Base-by-base conservation (phyloP, 2,113 vertebrate species). In the Cervus canadensis region DNA sequence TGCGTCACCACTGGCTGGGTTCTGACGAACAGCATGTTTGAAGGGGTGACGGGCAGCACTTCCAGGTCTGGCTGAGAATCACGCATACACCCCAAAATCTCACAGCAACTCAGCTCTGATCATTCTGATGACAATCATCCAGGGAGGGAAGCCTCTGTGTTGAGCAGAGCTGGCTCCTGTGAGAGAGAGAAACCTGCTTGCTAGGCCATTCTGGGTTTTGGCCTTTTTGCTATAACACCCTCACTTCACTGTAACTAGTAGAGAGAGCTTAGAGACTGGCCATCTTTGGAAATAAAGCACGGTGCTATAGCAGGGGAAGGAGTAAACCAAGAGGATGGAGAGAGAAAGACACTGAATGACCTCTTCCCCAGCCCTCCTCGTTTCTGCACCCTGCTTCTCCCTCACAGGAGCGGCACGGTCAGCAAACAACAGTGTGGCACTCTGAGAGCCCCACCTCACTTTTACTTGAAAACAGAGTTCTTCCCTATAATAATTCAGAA, bases 391-490 rank as follows among this genome's bases (percentile, higher is more conserved):
- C 33, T 7, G 26, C 14, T 64, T 86, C 45, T 64, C 81, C 7
- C 5, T 85, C 25, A 45, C n/a, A 26, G 1, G 52, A 13, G 23
- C 1, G 14, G 5, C 30, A 30, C 0, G 0, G 9, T 17, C 23
- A 67, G 15, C 15, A 79, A 45, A 57, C 30, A 40, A 21, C 28
- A 50, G 6, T 28, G 14, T 21, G 16, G 11, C 16, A 4, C 12
- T 17, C 9, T 6, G 12, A 87, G 28, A 48, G 23, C 25, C 23
- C 12, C 12, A 30, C 23, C 54, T 50, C 64, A 54, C 50, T 52
- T 87, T 43, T 54, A 54, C 71, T 54, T 54, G n/a, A 56, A 93
- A 85, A 56, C 9, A 57, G 33, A 82, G 45, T 56, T 43, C 7
- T 50, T 71, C 52, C 81, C 81, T 40, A 89, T 36, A 50, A 59